Percentiles rank a stretch among this genome's conserved stretches.
Conservation (phyloP, 2,888 invertebrate genomes). For the Microctonus brassicae region DNA sequence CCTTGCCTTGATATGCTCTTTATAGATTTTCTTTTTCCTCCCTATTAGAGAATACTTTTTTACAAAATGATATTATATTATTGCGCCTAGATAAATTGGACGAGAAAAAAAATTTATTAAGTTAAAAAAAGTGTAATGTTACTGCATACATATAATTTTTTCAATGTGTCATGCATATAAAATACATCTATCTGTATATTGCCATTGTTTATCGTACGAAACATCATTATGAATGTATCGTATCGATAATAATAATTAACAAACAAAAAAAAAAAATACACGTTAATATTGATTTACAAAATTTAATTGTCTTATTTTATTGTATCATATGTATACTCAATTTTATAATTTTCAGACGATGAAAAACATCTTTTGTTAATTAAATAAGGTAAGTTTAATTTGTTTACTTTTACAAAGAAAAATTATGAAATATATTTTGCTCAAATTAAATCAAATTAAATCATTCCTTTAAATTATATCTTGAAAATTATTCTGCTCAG, state of each 20-base stretch:
- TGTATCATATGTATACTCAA: neutral
- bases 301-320: conserved; percentile 18
- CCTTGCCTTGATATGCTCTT: conserved; percentile 28
- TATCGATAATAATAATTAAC: conserved; percentile 62
- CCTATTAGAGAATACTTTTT: conserved; percentile 57
- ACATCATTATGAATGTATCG: conserved; percentile 48
- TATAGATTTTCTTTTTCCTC: conserved; percentile 44
- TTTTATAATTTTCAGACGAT: no score
- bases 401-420: no score
- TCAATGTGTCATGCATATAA: conserved; percentile 65
- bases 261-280: conserved; percentile 50
- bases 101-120: conserved; percentile 43
- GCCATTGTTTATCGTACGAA: conserved; percentile 54
- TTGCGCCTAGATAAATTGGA: conserved; percentile 48
- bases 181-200: conserved; percentile 61
- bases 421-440: no score
- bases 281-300: conserved; percentile 60
- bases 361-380: no score
- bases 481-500: no score
- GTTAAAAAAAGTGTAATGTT: conserved; percentile 42
- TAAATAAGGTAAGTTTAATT: no score
- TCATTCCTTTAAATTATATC: no score
- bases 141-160: conserved; percentile 59
- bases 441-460: no score
- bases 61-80: conserved; percentile 52